Percentiles rank a stretch among this genome's conserved stretches.
Conservation (phyloP, 2,888 invertebrate species). For the Plagiodera versicolora region DNA sequence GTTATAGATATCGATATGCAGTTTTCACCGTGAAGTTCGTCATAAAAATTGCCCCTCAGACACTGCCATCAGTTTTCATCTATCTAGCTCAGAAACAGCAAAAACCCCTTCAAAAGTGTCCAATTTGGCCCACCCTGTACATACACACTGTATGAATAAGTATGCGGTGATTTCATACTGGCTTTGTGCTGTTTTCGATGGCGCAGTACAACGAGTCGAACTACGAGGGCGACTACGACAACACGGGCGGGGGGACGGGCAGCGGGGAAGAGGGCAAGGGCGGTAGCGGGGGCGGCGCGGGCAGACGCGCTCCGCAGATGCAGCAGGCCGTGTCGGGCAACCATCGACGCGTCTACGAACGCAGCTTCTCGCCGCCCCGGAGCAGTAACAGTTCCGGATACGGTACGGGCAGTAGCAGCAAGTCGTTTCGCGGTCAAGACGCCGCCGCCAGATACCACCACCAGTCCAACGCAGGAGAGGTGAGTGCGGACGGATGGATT, state of each 20-base stretch:
- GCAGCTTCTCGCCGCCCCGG: conserved; percentile 76
- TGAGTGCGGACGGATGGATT: too few relatives aligned
- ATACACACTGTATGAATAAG: too few relatives aligned
- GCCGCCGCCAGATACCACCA: conserved; percentile 43
- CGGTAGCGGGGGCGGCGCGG: conserved; percentile 50
- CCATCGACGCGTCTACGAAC: conserved; percentile 71
- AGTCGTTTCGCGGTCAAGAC: conserved; percentile 51
- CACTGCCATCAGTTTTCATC: too few relatives aligned
- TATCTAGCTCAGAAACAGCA: too few relatives aligned
- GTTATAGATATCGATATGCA: too few relatives aligned
- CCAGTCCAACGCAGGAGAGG: conserved; percentile 52
- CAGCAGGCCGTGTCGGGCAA: conserved; percentile 62
- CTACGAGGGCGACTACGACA: conserved; percentile 71
- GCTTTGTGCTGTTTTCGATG: too few relatives aligned
- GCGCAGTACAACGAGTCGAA: conserved; percentile 43
- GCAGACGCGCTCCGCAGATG: conserved; percentile 55
- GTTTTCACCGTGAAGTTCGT: too few relatives aligned
- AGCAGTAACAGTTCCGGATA: conserved; percentile 81
- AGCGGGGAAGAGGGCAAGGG: conserved; percentile 10
- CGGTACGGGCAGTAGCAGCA: conserved; percentile 71
- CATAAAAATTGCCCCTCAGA: too few relatives aligned
- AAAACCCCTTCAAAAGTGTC: too few relatives aligned
- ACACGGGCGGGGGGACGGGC: conserved; percentile 56
- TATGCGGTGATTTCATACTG: too few relatives aligned
- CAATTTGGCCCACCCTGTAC: too few relatives aligned